Evolutionary conservation across 2,888 invertebrate genomes (phyloP).

Genomic region (Hydropsyche betteni): DNA sequence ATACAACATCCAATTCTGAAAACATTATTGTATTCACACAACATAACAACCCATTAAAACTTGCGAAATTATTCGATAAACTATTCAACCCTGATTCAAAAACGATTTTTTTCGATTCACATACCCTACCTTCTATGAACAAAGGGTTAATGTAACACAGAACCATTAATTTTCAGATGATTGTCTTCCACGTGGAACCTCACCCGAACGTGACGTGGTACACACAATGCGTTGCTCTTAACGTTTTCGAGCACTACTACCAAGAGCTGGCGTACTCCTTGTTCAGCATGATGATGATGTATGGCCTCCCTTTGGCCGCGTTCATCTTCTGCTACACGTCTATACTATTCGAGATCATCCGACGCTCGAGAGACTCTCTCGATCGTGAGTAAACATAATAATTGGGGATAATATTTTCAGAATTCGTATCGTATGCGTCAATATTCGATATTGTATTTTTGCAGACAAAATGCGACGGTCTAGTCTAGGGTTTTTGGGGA

Average conservation of each 20-base stretch:
- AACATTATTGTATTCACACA: no score
- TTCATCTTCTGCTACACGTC: constrained; percentile 90
- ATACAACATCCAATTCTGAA: no score
- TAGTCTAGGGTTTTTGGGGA: constrained; percentile 81
- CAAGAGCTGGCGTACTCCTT: constrained; percentile 85
- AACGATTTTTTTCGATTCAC: no score
- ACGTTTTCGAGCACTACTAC: constrained; percentile 74
- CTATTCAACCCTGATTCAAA: no score
- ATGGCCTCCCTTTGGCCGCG: constrained; percentile 82
- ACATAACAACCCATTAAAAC: no score
- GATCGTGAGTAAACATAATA: constrained; percentile 60
- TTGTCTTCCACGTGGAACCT: constrained; percentile 85
- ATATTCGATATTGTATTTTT: constrained; percentile 49
- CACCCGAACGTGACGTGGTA: constrained; percentile 88
- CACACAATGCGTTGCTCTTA: constrained; percentile 90
- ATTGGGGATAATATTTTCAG: constrained; percentile 55
- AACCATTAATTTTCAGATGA: constrained; percentile 65
- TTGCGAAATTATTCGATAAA: no score
- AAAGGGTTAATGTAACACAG: no score
- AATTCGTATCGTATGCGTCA: not conserved
- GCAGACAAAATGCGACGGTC: constrained; percentile 78
- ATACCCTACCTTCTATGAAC: no score
- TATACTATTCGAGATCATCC: constrained; percentile 85
- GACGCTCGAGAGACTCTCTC: constrained; percentile 72
- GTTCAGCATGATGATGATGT: constrained; percentile 87